Conservation (phyloP, 2,113 vertebrate species). For the Bombycilla garrulus region DNA sequence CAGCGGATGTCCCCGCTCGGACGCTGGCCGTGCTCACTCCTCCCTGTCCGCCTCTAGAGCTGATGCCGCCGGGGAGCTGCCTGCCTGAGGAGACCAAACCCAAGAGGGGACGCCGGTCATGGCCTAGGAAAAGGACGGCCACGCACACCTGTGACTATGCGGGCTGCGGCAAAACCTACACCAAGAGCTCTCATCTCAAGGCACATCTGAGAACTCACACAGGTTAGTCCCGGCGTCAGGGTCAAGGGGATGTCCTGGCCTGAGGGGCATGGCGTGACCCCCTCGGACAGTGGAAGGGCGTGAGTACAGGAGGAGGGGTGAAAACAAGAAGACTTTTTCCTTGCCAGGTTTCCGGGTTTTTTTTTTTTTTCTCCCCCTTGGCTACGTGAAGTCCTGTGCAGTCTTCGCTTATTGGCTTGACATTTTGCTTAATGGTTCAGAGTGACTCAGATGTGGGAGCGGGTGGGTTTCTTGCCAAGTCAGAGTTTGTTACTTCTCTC, state of each 20-base stretch:
- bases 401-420: background rate
- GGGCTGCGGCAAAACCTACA: conserved; percentile 97
- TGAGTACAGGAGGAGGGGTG: background rate
- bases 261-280: fast-evolving
- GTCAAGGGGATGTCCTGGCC: fast-evolving
- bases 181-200: conserved; percentile 98
- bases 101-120: conserved; percentile 92
- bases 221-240: conserved; percentile 69
- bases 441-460: conserved; percentile 29
- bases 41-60: conserved; percentile 79
- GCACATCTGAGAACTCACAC: conserved; percentile 97
- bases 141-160: conserved; percentile 95
- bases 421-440: background rate
- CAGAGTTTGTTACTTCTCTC: background rate
- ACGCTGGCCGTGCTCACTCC: conserved; percentile 34
- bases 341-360: background rate
- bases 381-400: background rate
- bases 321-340: background rate
- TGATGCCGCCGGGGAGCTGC: conserved; percentile 82
- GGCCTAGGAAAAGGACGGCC: conserved; percentile 94
- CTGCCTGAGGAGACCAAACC: conserved; percentile 90
- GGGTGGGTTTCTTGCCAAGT: conserved; percentile 39
- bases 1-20: background rate
- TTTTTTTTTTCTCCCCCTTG: background rate
- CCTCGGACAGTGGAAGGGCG: fast-evolving